A percentile compares a stretch with the other conserved stretches of the same genome.
phyloP scores from a whole-genome alignment of 2,797 vertebrate species.

The Otolemur crassicaudatus region DNA sequence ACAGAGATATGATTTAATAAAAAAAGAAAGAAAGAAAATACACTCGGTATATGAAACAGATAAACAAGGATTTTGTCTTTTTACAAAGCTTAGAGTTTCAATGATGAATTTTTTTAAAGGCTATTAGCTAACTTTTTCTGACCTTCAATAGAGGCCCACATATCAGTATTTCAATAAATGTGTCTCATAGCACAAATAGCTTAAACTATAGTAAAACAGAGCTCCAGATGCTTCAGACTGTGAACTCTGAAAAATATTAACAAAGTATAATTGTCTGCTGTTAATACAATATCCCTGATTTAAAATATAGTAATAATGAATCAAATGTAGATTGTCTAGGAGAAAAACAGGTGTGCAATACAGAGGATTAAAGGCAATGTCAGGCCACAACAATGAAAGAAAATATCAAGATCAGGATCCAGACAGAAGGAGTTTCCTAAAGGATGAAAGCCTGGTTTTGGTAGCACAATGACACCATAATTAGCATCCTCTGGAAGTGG shows the following conservation, averaged over 20 bases:
- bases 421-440: not conserved
- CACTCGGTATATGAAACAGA: not conserved
- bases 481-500: not conserved
- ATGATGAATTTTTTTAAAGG: not conserved
- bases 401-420: not conserved
- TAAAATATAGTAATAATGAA: conserved; percentile 46
- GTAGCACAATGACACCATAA: not conserved
- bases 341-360: not conserved
- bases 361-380: not conserved
- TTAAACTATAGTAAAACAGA: not conserved
- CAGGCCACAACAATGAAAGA: not conserved
- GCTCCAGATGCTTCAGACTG: not conserved
- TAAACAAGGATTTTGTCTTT: not conserved
- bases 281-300: not conserved
- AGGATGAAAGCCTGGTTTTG: not conserved
- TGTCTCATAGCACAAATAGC: not conserved
- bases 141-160: not conserved
- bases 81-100: not conserved
- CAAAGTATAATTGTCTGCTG: conserved; percentile 16
- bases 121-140: not conserved
- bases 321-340: not conserved
- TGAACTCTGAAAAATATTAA: conserved; percentile 35
- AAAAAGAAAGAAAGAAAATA: too few species aligned
- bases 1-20: too few species aligned
- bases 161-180: conserved; percentile 42